Base-by-base conservation (phyloP, 1,140 invertebrate genomes). In the Hycleus cichorii region DNA sequence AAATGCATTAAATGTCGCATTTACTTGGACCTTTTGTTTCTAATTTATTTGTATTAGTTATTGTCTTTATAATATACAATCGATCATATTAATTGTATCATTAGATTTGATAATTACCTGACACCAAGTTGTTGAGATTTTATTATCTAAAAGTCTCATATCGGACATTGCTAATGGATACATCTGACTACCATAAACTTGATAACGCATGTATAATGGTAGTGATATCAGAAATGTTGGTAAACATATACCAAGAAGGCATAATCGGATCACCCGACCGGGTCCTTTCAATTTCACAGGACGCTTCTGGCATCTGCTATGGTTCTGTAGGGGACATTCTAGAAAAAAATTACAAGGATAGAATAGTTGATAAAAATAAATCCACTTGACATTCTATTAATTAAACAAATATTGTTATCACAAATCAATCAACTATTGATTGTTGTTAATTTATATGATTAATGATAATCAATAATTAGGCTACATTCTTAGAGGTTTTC, bases 41-140 rank as follows among this genome's bases (percentile, higher is more conserved):
- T 89, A 68, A 27, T 69, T 69, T 47, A 64, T 49, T 8, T 50
- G 6, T 25, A 56, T 48, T 48, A 4, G 7, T 32, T 32, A 12
- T 24, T 38, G 2, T 12, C 18, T 12, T 40, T 12, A 39, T 50
- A 24, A 8, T n/a, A 6, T 0, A 10, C 18, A 39, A 48, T n/a
- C 7, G 27, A 43, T 51, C 42, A 51, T 26, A 43, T 44, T 2
- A 10, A 49, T 32, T 24, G 9, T 27, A 55, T 39, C 3, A 51
- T 45, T 39, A 47, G 8, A 39, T 2, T 40, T 25, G 5, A 52
- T 40, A 46, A 55, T 60, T 64, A 71, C 87, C 80, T 89, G 85
- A 68, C 88, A 90, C 88, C 88, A 90, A 42, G 82, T 82, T 1
- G 86, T 87, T 0, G 88, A 90, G 40, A 88, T 80, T 72, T 79